phyloP scores from a whole-genome alignment of 2,888 invertebrate genomes.

The Pandemis corylana region DNA sequence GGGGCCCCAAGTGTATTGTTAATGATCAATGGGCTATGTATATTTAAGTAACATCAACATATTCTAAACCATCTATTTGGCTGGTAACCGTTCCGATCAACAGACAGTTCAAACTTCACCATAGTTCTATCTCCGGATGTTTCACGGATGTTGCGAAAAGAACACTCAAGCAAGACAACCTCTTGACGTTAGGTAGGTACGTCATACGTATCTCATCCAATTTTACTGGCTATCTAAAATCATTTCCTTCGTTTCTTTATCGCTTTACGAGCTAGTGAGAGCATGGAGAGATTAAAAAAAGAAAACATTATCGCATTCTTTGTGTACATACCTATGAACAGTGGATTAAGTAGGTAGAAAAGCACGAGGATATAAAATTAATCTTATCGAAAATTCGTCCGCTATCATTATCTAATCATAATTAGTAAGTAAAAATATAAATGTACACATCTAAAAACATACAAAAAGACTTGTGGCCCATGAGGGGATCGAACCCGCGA shows the following conservation, averaged over 20 bases:
- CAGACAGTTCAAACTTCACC: background rate
- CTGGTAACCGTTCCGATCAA: too few species aligned
- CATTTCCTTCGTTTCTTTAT: background rate
- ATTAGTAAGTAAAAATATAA: background rate
- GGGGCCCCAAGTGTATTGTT: background rate
- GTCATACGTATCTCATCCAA: background rate
- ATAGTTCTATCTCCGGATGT: background rate
- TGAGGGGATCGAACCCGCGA: conserved; percentile 44
- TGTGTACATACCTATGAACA: background rate
- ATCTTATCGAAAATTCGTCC: background rate
- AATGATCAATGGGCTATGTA: background rate
- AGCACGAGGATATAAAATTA: background rate
- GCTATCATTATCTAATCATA: background rate
- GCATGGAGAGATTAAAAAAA: background rate
- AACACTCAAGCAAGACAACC: background rate
- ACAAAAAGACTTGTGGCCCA: conserved; percentile 36
- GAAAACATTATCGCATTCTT: background rate
- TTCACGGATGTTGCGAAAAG: background rate
- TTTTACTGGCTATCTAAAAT: background rate
- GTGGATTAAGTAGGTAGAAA: background rate
- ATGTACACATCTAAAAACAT: conserved; percentile 11
- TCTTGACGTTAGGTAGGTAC: background rate
- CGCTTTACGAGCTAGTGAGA: background rate
- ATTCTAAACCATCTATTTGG: background rate
- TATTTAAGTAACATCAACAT: background rate